Evolutionary conservation across 2,113 vertebrate species (phyloP), one percentile per base, ranked within the genome.

Genomic region (Nothoprocta pentlandii): DNA sequence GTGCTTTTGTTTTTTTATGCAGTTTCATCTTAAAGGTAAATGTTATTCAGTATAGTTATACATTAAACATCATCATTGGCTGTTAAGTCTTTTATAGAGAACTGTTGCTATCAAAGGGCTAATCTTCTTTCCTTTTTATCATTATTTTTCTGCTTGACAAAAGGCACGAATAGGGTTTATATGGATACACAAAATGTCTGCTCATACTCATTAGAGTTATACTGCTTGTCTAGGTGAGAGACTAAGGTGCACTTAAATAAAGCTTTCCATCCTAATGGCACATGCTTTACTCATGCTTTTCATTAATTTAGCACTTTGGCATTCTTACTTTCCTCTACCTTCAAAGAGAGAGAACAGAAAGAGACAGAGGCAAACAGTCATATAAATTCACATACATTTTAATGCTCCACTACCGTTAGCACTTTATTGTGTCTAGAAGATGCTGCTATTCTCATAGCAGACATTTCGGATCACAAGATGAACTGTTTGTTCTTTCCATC

Each of bases 251-350:
- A 85, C 32, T 94, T 93, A 92, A 90, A 89, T 49, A 76, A 96
- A 93, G 81, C 82, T 94, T 97, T 95, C 93, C 36, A 85, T 80
- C 39, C 54, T 97, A 96, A 96, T 78, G 73, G 95, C 91, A 89
- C n/a, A 67, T 64, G 54, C 91, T 91, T 76, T 80, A 59, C 81
- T 13, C 83, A 76, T 32, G 69, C 53, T 94, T 95, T 97, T 96
- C 87, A 97, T 94, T 97, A 97, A 97, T 85, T 97, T 97, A 93
- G 44, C 68, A 87, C 76, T 83, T 93, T 86, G 85, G 53, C 94
- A 61, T 30, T 46, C 20, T 96, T 96, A 32, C 36, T 89, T 89
- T 39, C 59, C 79, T 90, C 34, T 47, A 36, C 69, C 49, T 92
- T 97, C 87, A 95, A 94, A 95, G 75, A 84, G 30, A 85, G 16